These are phyloP conservation scores for Epinotia nisella DNA, from an alignment of 2,888 invertebrate species.

Conservation along the genomic window DNA sequence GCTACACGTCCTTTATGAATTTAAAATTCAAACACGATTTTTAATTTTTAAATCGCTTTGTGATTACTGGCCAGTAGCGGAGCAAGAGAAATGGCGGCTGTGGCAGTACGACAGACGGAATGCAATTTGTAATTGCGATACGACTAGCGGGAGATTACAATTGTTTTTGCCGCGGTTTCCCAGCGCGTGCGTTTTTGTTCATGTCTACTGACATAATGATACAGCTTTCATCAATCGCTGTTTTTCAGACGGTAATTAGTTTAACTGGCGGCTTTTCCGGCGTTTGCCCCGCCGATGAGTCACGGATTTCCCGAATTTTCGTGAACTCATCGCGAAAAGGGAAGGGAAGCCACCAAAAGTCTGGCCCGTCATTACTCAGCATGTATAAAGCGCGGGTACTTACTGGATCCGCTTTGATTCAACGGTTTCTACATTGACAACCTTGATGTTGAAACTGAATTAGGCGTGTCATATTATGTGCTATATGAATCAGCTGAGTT, in stretches of 20 bases:
- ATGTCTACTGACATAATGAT: constrained; percentile 65
- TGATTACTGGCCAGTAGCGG: constrained; percentile 33
- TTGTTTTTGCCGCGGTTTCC: constrained; percentile 64
- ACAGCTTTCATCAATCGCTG: constrained; percentile 51
- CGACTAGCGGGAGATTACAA: constrained; percentile 51
- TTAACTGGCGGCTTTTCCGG: constrained; percentile 74
- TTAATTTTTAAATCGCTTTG: constrained; percentile 12
- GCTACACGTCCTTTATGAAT: constrained; percentile 48
- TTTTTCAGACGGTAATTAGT: constrained; percentile 61
- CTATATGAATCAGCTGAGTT: constrained; percentile 28
- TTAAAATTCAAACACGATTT: constrained; percentile 10
- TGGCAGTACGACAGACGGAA: constrained; percentile 36
- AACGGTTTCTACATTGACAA: constrained; percentile 28
- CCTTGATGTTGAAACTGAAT: constrained; percentile 38
- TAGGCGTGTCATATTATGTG: constrained; percentile 27
- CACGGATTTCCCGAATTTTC: constrained; percentile 81
- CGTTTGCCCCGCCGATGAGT: constrained; percentile 69
- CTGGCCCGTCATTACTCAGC: constrained; percentile 71
- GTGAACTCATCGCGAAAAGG: constrained; percentile 51
- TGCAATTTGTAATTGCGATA: constrained; percentile 47
- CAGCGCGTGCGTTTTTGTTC: constrained; percentile 51
- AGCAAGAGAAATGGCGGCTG: constrained; percentile 21
- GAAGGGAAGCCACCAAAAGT: constrained; percentile 76
- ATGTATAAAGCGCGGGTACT: constrained; percentile 63
- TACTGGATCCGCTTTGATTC: constrained; percentile 46